A percentile compares a stretch with the other conserved stretches of the same genome.
Conservation (phyloP, 92 coral and sea anemone species). For the Bergia puertoricense region DNA sequence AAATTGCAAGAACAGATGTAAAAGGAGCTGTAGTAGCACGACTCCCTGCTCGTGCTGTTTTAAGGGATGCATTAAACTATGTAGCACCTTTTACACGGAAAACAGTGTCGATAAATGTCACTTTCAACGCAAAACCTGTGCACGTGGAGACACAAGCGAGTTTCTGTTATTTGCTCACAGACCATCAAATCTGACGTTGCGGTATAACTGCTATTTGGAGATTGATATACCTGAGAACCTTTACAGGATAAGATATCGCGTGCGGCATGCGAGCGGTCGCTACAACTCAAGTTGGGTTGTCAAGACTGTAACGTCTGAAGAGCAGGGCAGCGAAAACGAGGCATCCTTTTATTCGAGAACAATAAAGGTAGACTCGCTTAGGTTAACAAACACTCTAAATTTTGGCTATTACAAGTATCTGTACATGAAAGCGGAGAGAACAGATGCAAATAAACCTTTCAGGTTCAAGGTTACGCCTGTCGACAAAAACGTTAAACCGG, state of each 20-base stretch:
- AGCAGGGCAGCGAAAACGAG: neutral
- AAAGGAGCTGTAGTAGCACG: constrained; percentile 17
- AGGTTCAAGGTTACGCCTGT: constrained; percentile 51
- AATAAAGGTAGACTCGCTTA: constrained; percentile 56
- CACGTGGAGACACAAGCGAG: constrained; percentile 75
- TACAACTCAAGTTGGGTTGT: constrained; percentile 65
- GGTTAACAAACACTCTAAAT: constrained; percentile 49
- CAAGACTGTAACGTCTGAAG: constrained; percentile 29
- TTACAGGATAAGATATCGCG: constrained; percentile 59
- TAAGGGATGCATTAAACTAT: constrained; percentile 55
- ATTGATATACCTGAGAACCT: constrained; percentile 53
- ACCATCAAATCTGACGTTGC: constrained; percentile 50
- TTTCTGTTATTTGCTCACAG: constrained; percentile 53
- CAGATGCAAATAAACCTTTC: constrained; percentile 27
- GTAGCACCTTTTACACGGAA: constrained; percentile 51
- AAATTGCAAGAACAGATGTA: constrained; percentile 54
- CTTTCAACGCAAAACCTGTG: constrained; percentile 53
- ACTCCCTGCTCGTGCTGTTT: constrained; percentile 72
- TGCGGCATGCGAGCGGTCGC: constrained; percentile 53
- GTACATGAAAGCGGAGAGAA: constrained; percentile 60
- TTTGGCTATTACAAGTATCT: constrained; percentile 30
- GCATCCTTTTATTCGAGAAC: constrained; percentile 39
- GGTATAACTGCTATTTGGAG: constrained; percentile 70
- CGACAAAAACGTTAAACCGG: constrained; percentile 28
- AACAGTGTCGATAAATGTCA: constrained; percentile 35